phyloP scores from a whole-genome alignment of 2,113 vertebrate species.

The Actenoides hombroni region DNA sequence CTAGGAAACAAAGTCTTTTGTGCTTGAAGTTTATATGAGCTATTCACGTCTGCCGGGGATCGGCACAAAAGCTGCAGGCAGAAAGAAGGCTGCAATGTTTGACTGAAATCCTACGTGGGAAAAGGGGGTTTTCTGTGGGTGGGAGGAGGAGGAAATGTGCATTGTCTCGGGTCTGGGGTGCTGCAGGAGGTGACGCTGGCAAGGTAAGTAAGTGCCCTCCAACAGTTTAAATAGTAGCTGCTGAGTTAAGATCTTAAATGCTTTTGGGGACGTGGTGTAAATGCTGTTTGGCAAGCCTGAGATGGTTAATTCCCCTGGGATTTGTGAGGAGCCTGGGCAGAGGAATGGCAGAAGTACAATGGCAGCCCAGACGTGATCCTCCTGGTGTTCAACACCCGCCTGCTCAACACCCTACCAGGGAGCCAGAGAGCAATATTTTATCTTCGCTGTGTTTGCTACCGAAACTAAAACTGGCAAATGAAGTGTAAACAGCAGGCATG shows the following conservation, averaged over 20 bases:
- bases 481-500: conserved; percentile 3
- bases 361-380: conserved; percentile 20
- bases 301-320: not conserved
- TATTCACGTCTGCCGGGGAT: conserved; percentile 79
- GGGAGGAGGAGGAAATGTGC: conserved; percentile 9
- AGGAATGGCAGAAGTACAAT: conserved; percentile 35
- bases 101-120: conserved; percentile 61
- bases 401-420: not conserved
- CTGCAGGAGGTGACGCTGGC: conserved; percentile 30
- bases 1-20: conserved; percentile 93
- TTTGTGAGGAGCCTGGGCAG: conserved; percentile 20
- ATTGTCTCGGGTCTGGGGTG: conserved; percentile 46
- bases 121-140: conserved; percentile 49
- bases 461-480: conserved; percentile 13
- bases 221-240: conserved; percentile 20
- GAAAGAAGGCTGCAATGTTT: conserved; percentile 74
- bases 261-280: not conserved
- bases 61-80: conserved; percentile 84
- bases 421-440: not conserved
- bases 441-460: not conserved
- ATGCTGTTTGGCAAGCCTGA: conserved; percentile 22
- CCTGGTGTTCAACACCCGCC: not conserved
- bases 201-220: conserved; percentile 70
- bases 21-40: conserved; percentile 86
- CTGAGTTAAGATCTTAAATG: conserved; percentile 16